Evolutionary conservation across 30 jellyfish, hydroid and myxozoan species (phyloP).

Genomic region (Catostylus mosaicus): DNA sequence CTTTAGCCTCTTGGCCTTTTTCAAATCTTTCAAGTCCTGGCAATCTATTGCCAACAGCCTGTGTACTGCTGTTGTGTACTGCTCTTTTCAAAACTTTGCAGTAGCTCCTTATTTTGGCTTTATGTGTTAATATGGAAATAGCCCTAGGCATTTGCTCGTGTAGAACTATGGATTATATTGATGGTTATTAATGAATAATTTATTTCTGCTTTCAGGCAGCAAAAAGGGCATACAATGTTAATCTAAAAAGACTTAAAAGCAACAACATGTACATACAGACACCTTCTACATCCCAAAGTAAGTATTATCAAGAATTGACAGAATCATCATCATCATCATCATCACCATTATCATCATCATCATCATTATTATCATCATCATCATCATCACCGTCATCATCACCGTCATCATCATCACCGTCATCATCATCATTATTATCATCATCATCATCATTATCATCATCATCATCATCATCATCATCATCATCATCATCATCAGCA

Average conservation of each 20-base stretch:
- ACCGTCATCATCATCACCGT: background rate
- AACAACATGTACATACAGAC: constrained; percentile 43
- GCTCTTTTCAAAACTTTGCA: too few species aligned
- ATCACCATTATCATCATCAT: background rate
- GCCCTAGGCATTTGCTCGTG: too few species aligned
- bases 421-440: background rate
- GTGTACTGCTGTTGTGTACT: too few species aligned
- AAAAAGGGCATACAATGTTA: background rate
- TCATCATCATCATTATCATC: background rate
- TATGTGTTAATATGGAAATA: too few species aligned
- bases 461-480: background rate
- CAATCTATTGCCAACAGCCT: too few species aligned
- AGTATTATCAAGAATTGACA: background rate
- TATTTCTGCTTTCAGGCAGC: constrained; percentile 42
- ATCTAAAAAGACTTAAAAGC: constrained; percentile 34
- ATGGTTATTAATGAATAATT: background rate
- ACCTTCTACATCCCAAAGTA: constrained; percentile 49
- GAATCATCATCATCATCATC: background rate
- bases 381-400: background rate
- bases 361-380: background rate
- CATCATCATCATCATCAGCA: background rate
- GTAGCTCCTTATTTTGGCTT: too few species aligned
- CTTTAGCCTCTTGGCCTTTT: too few species aligned
- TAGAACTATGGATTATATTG: too few species aligned
- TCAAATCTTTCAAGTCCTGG: too few species aligned